Evolutionary conservation across 2,797 vertebrate genomes (phyloP), one percentile per base, ranked within the genome.

Genomic region (Tamandua tetradactyla): DNA sequence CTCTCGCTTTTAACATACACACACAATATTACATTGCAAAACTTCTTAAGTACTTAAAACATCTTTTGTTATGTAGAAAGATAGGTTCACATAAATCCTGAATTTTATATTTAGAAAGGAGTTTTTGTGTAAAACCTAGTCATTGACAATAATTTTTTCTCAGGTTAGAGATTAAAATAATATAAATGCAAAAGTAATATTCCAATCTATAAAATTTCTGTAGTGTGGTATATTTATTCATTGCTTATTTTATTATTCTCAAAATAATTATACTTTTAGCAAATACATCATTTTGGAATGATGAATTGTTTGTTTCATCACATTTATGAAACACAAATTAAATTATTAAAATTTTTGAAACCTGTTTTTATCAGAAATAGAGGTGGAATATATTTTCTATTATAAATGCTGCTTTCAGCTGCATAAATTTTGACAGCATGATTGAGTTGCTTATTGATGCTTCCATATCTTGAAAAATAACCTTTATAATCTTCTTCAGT

Each of bases 401-500:
- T 88, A 93, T 79, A 93, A 89, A 96, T 87, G 92, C 64, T 95
- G 64, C 87, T 94, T 93, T 87, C 47, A 94, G 81, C 78, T 80
- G 74, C 66, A 95, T 27, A 94, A 78, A 94, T 66, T 89, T 90
- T 95, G 94, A 95, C 93, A 96, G 87, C 20, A 82, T 95, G 91
- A 97, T 69, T 92, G 93, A 97, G 25, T 69, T 75, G 72, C 84
- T 93, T 76, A 87, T 79, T 69, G 3, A 89, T 20, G 93, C 40
- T 89, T 68, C 42, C n/a, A 68, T 92, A 86, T 83, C 66, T 95
- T 95, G 93, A 96, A 89, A 95, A 95, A 94, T 93, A 95, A 94
- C 94, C 90, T 97, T 93, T 96, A 89, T 94, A 96, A 93, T 95
- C 93, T 93, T 92, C 64, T 74, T 95, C 78, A 72, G 79, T 86